Evolutionary conservation across 1,140 invertebrate genomes (phyloP).

Genomic region (Drosophila bocki): DNA sequence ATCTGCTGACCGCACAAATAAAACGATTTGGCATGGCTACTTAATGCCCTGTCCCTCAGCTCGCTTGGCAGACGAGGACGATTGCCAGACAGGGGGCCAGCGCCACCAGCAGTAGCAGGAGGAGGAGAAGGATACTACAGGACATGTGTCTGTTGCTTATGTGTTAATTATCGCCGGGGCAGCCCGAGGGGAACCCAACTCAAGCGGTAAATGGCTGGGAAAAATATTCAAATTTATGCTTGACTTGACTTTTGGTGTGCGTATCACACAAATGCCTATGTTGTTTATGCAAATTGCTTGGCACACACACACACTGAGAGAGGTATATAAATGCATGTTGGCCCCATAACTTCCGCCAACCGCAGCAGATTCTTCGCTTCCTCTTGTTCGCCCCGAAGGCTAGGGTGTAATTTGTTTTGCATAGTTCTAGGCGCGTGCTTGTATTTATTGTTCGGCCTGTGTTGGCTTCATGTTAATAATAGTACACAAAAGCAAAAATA

Average conservation of each 20-base stretch:
- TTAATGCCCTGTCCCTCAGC: slow-evolving; percentile 48
- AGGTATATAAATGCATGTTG: slow-evolving; percentile 10
- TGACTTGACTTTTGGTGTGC: slow-evolving; percentile 54
- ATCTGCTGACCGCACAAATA: slow-evolving; percentile 56
- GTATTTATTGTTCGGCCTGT: slow-evolving; percentile 68
- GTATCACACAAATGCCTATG: slow-evolving; percentile 54
- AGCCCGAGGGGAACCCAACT: slow-evolving; percentile 50
- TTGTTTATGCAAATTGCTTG: slow-evolving; percentile 69
- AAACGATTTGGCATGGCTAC: slow-evolving; percentile 51
- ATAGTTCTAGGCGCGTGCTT: slow-evolving; percentile 69
- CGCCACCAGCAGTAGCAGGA: background rate
- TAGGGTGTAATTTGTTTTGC: slow-evolving; percentile 68
- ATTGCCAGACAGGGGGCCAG: slow-evolving; percentile 13
- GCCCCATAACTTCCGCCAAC: slow-evolving; percentile 50
- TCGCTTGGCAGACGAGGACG: slow-evolving; percentile 37
- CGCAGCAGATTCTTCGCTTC: slow-evolving; percentile 42
- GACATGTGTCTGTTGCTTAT: slow-evolving; percentile 64
- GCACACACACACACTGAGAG: background rate
- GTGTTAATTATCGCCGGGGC: slow-evolving; percentile 65
- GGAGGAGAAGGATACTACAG: slow-evolving; percentile 3
- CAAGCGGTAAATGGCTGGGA: slow-evolving; percentile 64
- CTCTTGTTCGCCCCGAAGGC: slow-evolving; percentile 6
- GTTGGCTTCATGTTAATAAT: slow-evolving; percentile 18
- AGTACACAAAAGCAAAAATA: slow-evolving; percentile 3
- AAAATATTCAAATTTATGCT: slow-evolving; percentile 77